Conservation (phyloP, 1,140 invertebrate genomes). For the Euwallacea fornicatus region DNA sequence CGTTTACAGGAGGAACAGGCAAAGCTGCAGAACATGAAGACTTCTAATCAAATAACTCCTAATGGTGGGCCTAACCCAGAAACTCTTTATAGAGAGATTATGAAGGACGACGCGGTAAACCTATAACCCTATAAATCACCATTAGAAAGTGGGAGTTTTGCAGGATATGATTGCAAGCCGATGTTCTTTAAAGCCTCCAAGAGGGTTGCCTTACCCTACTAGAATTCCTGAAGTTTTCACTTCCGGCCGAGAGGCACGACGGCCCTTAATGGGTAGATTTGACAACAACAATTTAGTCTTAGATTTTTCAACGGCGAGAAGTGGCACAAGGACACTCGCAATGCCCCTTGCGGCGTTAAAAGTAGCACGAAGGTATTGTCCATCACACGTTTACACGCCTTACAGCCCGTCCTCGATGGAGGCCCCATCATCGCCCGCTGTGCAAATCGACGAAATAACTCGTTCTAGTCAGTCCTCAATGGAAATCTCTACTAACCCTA, state of each 20-base stretch:
- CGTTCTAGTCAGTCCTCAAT: too few relatives aligned
- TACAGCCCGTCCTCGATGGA: too few relatives aligned
- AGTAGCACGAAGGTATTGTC: too few relatives aligned
- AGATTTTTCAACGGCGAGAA: background rate
- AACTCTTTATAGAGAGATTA: conserved; percentile 34
- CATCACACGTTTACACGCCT: too few relatives aligned
- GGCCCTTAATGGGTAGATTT: background rate
- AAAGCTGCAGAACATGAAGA: conserved; percentile 28
- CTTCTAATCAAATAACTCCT: conserved; percentile 20
- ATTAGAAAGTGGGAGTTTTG: background rate
- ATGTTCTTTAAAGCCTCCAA: too few relatives aligned
- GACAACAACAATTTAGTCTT: background rate
- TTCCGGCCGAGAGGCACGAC: too few relatives aligned
- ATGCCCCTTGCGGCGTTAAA: background rate
- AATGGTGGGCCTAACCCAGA: conserved; percentile 30
- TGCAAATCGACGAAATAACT: too few relatives aligned
- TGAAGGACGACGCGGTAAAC: conserved; percentile 22
- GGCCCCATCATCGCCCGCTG: too few relatives aligned
- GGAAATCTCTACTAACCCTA: too few relatives aligned
- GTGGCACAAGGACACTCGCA: background rate
- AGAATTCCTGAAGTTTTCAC: too few relatives aligned
- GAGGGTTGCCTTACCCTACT: too few relatives aligned
- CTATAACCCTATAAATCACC: too few relatives aligned
- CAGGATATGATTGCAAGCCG: background rate
- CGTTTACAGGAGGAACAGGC: conserved; percentile 28